Percentiles rank a stretch among this genome's conserved stretches.
These are phyloP conservation scores for Chloropsis cyanopogon DNA, from an alignment of 2,113 vertebrate species.

Conservation along the genomic window DNA sequence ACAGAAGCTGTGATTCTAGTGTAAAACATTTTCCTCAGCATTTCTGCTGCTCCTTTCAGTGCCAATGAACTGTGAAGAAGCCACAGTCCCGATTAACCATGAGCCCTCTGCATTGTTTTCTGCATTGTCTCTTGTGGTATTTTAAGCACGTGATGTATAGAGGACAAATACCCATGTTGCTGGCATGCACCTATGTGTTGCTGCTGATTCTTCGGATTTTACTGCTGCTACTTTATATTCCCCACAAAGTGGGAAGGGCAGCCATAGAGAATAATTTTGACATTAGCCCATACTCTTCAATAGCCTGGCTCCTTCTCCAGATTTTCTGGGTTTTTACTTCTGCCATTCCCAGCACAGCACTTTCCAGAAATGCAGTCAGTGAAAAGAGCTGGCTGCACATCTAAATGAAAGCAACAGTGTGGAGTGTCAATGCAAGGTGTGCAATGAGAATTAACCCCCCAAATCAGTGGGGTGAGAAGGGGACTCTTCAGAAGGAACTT, in stretches of 20 bases:
- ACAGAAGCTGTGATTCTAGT: not conserved
- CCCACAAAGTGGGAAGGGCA: not conserved
- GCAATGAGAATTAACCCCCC: not conserved
- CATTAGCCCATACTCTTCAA: not conserved
- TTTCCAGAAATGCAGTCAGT: not conserved
- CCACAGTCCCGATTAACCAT: not conserved
- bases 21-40: not conserved
- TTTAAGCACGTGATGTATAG: not conserved
- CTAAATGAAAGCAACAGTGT: not conserved
- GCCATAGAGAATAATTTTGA: not conserved
- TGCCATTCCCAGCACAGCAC: not conserved
- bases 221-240: not conserved
- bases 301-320: not conserved
- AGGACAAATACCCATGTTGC: not conserved
- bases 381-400: not conserved
- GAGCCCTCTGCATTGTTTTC: not conserved
- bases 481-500: not conserved
- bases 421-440: not conserved
- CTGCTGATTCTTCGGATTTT: not conserved
- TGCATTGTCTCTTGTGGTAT: not conserved
- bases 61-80: slow-evolving; percentile 18
- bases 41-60: slow-evolving; percentile 19
- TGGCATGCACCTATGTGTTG: not conserved
- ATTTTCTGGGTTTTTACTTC: not conserved
- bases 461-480: not conserved